These are phyloP conservation scores for Furnarius figulus DNA, from an alignment of 2,113 vertebrate species.

Conservation along the genomic window DNA sequence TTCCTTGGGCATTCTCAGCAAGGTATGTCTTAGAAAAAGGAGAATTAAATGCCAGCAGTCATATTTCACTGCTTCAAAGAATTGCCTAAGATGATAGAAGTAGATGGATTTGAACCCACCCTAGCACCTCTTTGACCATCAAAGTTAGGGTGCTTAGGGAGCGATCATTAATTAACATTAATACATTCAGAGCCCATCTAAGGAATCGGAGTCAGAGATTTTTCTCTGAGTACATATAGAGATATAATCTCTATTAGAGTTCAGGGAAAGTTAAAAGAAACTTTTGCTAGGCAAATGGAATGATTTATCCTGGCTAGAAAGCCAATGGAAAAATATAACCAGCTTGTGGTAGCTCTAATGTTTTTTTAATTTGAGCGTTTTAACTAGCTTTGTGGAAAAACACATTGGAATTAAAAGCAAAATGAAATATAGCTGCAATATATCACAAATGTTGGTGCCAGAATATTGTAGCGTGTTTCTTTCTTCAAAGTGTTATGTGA, in stretches of 20 bases:
- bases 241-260: background rate
- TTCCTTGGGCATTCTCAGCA: background rate
- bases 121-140: background rate
- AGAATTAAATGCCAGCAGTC: background rate
- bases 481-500: background rate
- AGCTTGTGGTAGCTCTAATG: background rate
- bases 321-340: conserved; percentile 18
- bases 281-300: background rate
- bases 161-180: background rate
- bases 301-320: conserved; percentile 30
- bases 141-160: background rate
- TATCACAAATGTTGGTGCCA: background rate
- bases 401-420: background rate
- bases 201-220: background rate
- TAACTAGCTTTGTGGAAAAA: conserved; percentile 23
- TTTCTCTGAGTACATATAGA: background rate
- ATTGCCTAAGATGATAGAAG: background rate
- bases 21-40: background rate
- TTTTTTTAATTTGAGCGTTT: background rate
- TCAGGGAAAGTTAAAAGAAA: conserved; percentile 25
- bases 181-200: background rate
- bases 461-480: background rate
- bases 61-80: background rate
- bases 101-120: background rate
- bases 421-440: background rate